A percentile compares a stretch with the other conserved stretches of the same genome.
These are phyloP conservation scores for Enteromius treurensis DNA, from an alignment of 2,797 vertebrate species.

Conservation along the genomic window DNA sequence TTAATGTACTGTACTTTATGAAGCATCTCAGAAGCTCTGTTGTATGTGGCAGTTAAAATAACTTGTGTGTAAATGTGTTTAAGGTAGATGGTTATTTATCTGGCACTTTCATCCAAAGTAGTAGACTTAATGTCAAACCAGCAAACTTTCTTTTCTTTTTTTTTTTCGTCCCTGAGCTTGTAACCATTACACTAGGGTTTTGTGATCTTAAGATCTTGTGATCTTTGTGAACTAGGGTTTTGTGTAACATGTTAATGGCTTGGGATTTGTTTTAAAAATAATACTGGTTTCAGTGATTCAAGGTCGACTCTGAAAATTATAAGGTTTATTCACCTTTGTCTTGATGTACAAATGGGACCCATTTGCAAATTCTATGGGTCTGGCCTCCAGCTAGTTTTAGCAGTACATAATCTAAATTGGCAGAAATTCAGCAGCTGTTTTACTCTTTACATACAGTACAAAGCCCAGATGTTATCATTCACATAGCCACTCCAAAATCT, in stretches of 20 bases:
- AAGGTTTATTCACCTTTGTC: background rate
- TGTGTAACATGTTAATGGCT: too few species aligned
- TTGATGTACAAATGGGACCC: too few species aligned
- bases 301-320: background rate
- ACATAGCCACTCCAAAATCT: background rate
- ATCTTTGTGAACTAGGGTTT: too few species aligned
- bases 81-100: background rate
- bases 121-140: background rate
- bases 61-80: background rate
- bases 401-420: too few species aligned
- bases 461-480: background rate
- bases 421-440: background rate
- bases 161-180: background rate
- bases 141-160: background rate
- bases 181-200: background rate
- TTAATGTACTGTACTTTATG: constrained; percentile 22
- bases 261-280: too few species aligned
- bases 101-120: background rate
- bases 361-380: too few species aligned
- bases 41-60: background rate
- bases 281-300: too few species aligned
- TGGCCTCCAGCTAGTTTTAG: too few species aligned
- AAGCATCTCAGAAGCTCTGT: background rate
- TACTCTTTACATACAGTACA: background rate
- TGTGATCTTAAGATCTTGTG: background rate